These are phyloP conservation scores for Aproaerema taeniolella DNA, from an alignment of 2,888 invertebrate genomes.

Conservation along the genomic window DNA sequence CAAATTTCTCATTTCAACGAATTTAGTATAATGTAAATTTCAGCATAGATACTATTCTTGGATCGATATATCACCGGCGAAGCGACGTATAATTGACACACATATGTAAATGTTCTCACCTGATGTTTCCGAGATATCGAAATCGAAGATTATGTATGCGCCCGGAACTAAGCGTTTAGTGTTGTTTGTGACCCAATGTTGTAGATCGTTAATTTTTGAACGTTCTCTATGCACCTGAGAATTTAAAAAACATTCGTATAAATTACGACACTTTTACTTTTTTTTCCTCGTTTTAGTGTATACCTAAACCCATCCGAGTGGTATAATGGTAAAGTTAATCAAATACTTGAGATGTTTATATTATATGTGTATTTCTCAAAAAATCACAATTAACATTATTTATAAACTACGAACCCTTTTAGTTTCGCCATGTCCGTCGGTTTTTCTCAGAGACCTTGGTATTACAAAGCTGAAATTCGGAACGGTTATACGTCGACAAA, in stretches of 20 bases:
- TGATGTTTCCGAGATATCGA: slow-evolving; percentile 7
- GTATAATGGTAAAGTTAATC: too few species aligned
- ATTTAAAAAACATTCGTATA: background rate
- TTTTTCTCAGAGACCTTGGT: too few species aligned
- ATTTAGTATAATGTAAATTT: slow-evolving; percentile 12
- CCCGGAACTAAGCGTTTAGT: slow-evolving; percentile 6
- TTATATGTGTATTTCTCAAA: too few species aligned
- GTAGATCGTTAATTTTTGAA: slow-evolving; percentile 4
- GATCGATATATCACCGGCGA: slow-evolving; percentile 11
- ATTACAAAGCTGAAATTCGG: too few species aligned
- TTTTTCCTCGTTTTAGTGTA: too few species aligned
- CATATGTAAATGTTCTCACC: slow-evolving; percentile 10
- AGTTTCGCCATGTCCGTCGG: too few species aligned
- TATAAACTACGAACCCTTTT: too few species aligned
- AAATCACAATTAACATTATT: too few species aligned
- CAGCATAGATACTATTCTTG: slow-evolving; percentile 7
- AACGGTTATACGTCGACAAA: too few species aligned
- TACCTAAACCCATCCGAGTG: too few species aligned
- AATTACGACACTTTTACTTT: too few species aligned
- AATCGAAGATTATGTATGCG: slow-evolving; percentile 2
- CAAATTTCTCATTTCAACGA: background rate
- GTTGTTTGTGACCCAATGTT: background rate
- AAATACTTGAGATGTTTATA: too few species aligned
- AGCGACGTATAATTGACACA: slow-evolving; percentile 11
- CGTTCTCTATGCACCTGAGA: background rate